Evolutionary conservation across 2,797 vertebrate genomes (phyloP).

Genomic region (Darevskia nairensis): DNA sequence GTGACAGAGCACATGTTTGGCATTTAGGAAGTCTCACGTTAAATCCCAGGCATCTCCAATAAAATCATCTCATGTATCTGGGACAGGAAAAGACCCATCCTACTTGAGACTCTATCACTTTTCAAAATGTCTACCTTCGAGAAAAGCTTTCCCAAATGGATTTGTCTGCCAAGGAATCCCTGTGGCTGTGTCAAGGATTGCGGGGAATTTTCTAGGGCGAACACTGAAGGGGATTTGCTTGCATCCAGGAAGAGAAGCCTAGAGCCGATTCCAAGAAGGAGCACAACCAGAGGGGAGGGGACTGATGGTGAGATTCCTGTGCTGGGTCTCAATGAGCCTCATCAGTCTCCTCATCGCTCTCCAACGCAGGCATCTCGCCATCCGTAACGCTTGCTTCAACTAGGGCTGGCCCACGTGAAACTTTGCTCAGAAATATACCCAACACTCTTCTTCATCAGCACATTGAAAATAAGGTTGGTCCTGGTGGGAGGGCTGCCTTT

Average conservation of each 20-base stretch:
- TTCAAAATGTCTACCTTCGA: background rate
- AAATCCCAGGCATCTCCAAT: background rate
- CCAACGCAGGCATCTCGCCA: too few relatives aligned
- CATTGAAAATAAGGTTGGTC: background rate
- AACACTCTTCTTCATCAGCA: background rate
- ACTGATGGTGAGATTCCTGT: too few relatives aligned
- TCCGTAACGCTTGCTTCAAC: background rate
- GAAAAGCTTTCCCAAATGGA: background rate
- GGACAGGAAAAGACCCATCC: background rate
- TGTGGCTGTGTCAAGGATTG: background rate
- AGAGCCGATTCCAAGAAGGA: too few relatives aligned
- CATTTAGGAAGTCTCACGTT: background rate
- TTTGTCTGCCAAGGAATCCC: background rate
- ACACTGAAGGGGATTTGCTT: background rate
- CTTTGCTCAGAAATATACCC: background rate
- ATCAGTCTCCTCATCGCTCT: too few relatives aligned
- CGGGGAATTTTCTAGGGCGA: background rate
- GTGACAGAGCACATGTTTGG: slow-evolving; percentile 6
- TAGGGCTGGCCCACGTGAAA: background rate
- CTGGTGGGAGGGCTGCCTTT: background rate
- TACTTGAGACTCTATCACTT: background rate
- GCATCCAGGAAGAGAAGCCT: too few relatives aligned
- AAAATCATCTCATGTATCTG: background rate
- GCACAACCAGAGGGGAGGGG: too few relatives aligned
- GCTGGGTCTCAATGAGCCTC: too few relatives aligned